phyloP scores from a whole-genome alignment of 2,888 invertebrate species.

The Andrena hattorfiana region DNA sequence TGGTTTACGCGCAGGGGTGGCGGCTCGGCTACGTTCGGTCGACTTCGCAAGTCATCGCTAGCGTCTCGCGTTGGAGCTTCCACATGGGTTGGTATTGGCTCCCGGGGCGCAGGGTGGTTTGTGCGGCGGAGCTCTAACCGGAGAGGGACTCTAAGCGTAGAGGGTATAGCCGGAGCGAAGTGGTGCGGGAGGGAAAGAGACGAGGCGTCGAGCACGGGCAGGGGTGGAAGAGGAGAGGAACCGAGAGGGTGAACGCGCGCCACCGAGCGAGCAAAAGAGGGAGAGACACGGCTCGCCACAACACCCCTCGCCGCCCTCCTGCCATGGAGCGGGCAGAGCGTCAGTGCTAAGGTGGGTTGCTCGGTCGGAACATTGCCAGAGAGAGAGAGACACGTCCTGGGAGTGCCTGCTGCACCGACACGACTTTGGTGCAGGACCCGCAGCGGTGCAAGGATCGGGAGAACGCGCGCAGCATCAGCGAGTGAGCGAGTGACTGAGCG shows the following conservation, averaged over 20 bases:
- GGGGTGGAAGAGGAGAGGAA: slow-evolving; percentile 31
- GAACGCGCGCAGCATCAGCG: slow-evolving; percentile 56
- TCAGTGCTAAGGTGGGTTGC: slow-evolving; percentile 84
- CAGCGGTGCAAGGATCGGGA: slow-evolving; percentile 65
- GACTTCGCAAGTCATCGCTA: slow-evolving; percentile 81
- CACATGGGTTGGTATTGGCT: slow-evolving; percentile 85
- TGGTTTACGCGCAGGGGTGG: slow-evolving; percentile 60
- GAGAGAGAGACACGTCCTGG: slow-evolving; percentile 81
- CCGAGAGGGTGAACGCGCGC: slow-evolving; percentile 50
- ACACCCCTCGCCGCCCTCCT: slow-evolving; percentile 72
- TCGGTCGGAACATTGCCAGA: slow-evolving; percentile 82
- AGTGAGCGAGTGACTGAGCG: slow-evolving; percentile 56
- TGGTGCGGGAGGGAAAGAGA: slow-evolving; percentile 54
- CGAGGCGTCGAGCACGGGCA: slow-evolving; percentile 17
- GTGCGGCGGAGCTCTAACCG: slow-evolving; percentile 80
- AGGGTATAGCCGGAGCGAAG: slow-evolving; percentile 55
- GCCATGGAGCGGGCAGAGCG: slow-evolving; percentile 80
- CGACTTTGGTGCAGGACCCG: slow-evolving; percentile 70
- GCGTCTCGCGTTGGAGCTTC: slow-evolving; percentile 82
- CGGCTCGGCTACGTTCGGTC: slow-evolving; percentile 78
- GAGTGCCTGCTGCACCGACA: slow-evolving; percentile 79
- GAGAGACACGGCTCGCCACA: slow-evolving; percentile 79
- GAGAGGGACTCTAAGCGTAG: slow-evolving; percentile 72
- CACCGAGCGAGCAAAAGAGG: slow-evolving; percentile 55
- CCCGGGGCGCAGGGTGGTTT: slow-evolving; percentile 83